These are phyloP conservation scores for Alloscopus bannaensis DNA, from an alignment of 2,888 invertebrate genomes.

Conservation along the genomic window DNA sequence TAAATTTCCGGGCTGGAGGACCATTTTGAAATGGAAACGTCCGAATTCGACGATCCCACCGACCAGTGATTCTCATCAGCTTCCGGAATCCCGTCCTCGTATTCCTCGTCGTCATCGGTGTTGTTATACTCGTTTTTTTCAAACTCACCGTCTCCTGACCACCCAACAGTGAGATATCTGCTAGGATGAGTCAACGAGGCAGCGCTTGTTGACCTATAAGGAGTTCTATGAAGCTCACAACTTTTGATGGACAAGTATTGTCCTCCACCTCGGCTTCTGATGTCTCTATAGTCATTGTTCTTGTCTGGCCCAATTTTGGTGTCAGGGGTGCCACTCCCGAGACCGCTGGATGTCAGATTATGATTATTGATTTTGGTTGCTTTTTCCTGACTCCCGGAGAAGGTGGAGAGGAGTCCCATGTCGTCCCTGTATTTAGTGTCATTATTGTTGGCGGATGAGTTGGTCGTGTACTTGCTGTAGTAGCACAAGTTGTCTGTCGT, in stretches of 20 bases:
- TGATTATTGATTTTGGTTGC: conserved; percentile 57
- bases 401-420: conserved; percentile 10
- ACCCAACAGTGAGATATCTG: conserved; percentile 28
- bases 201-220: conserved; percentile 50
- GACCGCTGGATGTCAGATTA: conserved; percentile 22
- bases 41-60: conserved; percentile 26
- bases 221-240: conserved; percentile 67
- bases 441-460: conserved; percentile 12
- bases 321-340: background rate
- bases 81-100: conserved; percentile 20
- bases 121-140: conserved; percentile 32
- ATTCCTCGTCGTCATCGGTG: conserved; percentile 25
- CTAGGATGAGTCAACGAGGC: conserved; percentile 24
- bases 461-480: conserved; percentile 37
- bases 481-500: conserved; percentile 35
- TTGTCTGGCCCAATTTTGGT: background rate
- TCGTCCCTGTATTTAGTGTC: too few relatives aligned
- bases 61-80: conserved; percentile 35
- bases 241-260: conserved; percentile 62
- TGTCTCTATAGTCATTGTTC: conserved; percentile 25
- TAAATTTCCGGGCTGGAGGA: conserved; percentile 71
- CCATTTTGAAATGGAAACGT: conserved; percentile 65
- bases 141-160: conserved; percentile 9
- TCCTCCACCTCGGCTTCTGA: conserved; percentile 11
- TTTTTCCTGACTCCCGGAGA: conserved; percentile 26